Evolutionary conservation across 2,113 vertebrate genomes (phyloP).

Genomic region (Parus major): DNA sequence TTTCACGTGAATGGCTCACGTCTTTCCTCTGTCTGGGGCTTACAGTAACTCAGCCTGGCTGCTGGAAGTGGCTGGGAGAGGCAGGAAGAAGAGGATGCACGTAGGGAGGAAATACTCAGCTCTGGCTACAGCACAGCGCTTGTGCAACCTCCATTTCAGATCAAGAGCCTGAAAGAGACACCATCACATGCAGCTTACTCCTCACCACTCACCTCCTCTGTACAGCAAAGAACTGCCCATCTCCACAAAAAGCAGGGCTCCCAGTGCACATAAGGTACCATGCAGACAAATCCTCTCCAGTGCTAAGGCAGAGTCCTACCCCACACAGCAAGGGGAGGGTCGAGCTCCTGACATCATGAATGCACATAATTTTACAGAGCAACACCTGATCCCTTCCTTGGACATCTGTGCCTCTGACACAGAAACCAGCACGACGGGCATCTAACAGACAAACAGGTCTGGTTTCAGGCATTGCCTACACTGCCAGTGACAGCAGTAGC

Average conservation of each 20-base stretch:
- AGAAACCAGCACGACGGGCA: neutral
- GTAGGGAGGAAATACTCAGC: neutral
- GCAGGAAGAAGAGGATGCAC: conserved; percentile 23
- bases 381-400: neutral
- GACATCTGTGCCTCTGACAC: neutral
- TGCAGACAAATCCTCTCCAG: accelerated
- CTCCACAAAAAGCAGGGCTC: neutral
- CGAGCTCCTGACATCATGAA: accelerated
- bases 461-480: neutral
- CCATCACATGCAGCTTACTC: neutral
- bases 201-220: neutral
- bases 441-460: neutral
- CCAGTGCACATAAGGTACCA: neutral
- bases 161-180: neutral
- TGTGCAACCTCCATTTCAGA: neutral
- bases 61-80: conserved; percentile 13
- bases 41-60: neutral
- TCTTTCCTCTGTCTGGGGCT: neutral
- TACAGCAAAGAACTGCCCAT: neutral
- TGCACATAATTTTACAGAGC: neutral
- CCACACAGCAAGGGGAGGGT: neutral
- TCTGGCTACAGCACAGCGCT: neutral
- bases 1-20: accelerated
- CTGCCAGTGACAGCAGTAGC: neutral
- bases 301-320: no score